Base-by-base conservation (phyloP, 2,888 invertebrate genomes). In the Lobophora halterata region DNA sequence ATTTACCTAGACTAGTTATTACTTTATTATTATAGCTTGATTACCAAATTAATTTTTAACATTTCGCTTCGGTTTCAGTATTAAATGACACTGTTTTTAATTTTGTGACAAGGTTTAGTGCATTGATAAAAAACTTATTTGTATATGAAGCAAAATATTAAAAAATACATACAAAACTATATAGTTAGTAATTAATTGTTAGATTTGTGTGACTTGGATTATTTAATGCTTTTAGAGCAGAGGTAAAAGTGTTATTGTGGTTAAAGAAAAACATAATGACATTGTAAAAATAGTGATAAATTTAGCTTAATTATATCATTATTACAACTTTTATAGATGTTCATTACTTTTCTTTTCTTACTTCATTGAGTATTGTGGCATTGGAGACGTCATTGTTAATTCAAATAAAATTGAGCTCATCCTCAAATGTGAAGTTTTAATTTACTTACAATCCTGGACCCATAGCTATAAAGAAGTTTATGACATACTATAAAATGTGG, bases 311-410 rank as follows among this genome's bases (percentile, higher is more conserved):
- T 83, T 86, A 83, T 81, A 82, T 83, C 75, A 83, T 85, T 85
- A 86, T 85, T 85, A 83, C 82, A 81, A 87, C 82, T 87, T 87
- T 87, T 87, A 86, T 87, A 87, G 87, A 87, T 85, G 87, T 87
- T 87, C 87, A 80, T 81, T 82, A 74, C 75, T 81, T 85, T 80
- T 79, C 78, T 77, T 82, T 87, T 82, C 82, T 85, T 82, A 83
- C 80, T 87, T 86, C 85, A 83, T 85, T 79, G 73, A 83, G 78
- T 86, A 82, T 81, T 86, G 87, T 87, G 83, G 78, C 77, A 86
- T 83, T 83, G 86, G 83, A 86, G 85, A 81, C 82, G 79, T 85
- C 80, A 83, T 85, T 87, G 85, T 87, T 87, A 83, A 79, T 86
- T 85, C 83, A 78, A 87, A 87, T 87, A 86, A 87, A 87, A 77